A percentile compares a stretch with the other conserved stretches of the same genome.
Evolutionary conservation across 2,888 invertebrate genomes (phyloP).

Genomic region (Drosophila testacea): DNA sequence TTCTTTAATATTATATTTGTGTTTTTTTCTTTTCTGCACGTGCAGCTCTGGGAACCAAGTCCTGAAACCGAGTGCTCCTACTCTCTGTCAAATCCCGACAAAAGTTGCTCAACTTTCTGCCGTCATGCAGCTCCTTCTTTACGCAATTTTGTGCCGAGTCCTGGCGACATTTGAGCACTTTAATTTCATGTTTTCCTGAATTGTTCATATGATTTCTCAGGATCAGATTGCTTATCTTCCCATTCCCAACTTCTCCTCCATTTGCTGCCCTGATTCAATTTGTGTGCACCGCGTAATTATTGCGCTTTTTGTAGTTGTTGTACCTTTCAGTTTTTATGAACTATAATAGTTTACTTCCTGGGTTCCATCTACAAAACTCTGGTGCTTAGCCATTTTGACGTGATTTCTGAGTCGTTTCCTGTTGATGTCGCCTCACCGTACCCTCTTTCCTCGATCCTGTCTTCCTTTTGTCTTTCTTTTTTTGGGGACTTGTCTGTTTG

Average conservation of each 20-base stretch:
- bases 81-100: conserved; percentile 41
- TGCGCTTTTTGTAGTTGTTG: conserved; percentile 69
- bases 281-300: conserved; percentile 60
- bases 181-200: conserved; percentile 75
- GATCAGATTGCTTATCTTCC: conserved; percentile 82
- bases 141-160: conserved; percentile 53
- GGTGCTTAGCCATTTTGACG: conserved; percentile 69
- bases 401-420: conserved; percentile 83
- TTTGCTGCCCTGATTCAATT: conserved; percentile 62
- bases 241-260: conserved; percentile 16
- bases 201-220: conserved; percentile 79
- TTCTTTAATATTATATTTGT: conserved; percentile 14
- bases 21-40: conserved; percentile 62
- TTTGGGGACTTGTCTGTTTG: conserved; percentile 63
- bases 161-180: conserved; percentile 70
- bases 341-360: conserved; percentile 83
- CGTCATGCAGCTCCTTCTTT: conserved; percentile 65
- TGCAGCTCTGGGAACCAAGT: conserved; percentile 67
- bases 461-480: conserved; percentile 21
- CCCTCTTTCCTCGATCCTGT: conserved; percentile 5
- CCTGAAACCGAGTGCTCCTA: conserved; percentile 12
- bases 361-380: conserved; percentile 63
- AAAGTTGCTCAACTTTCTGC: conserved; percentile 83
- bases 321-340: conserved; percentile 43
- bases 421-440: conserved; percentile 53